Base-by-base conservation (phyloP, 2,797 vertebrate species). In the Chaetophractus vellerosus region DNA sequence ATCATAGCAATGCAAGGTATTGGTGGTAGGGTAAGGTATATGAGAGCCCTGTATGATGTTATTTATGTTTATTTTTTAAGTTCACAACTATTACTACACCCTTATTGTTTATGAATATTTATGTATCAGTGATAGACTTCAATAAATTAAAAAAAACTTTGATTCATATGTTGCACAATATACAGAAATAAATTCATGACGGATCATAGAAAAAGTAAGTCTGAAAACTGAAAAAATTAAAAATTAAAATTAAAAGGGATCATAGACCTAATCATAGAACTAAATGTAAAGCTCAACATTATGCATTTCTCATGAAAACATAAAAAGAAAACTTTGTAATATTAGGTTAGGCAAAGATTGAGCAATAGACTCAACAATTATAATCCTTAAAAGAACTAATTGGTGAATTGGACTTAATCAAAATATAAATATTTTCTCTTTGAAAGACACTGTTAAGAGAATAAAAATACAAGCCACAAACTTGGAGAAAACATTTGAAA, bases 401-500 rank as follows among this genome's bases (percentile, higher is more conserved):
- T 76, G 38, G 19, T 52, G 79, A 76, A 63, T 9, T 57, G 0
- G 21, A 12, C 3, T 68, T 48, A 28, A 59, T 75, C 4, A 69
- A 66, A 64, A 64, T 59, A 41, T 74, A 48, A 90, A 66, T 66
- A 66, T 38, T 38, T 38, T 38, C 33, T 78, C 23, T 85, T n/a
- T 61, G n/a, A 33, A 76, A 85, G 19, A 19, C 2, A 11, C 23
- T 48, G 1, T 23, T 41, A 57, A 61, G 31, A 64, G 19, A 82
- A 76, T 18, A 2, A 48, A 90, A 87, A 59, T 57, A 68, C 0
- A 88, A 59, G 15, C 11, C 45, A 79, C 26, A 68, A 3, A 68
- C 19, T 68, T 4, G 41, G 38, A 88, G 16, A 93, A 90, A 74
- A 52, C 6, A 90, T 59, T 75, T 90, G 23, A 76, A 90, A 89